phyloP scores from a whole-genome alignment of 2,888 invertebrate species.

The Stenodema calcarata region DNA sequence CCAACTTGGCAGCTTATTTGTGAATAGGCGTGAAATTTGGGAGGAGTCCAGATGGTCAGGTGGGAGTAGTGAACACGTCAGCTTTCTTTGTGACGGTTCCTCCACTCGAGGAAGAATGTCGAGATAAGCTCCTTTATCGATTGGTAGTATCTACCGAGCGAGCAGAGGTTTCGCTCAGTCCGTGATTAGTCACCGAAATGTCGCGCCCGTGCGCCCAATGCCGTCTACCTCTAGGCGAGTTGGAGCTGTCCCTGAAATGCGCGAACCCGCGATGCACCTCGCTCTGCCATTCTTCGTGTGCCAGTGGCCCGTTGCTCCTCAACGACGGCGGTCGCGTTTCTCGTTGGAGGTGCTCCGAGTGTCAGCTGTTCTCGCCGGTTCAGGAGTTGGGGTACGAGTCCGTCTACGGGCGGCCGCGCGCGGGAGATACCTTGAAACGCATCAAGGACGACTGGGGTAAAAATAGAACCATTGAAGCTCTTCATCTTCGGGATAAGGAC shows the following conservation, averaged over 20 bases:
- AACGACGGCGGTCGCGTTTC: slow-evolving; percentile 32
- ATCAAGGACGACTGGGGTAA: not conserved
- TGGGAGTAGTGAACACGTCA: not conserved
- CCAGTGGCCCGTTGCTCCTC: not conserved
- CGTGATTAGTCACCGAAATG: slow-evolving; percentile 25
- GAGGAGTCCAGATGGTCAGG: not conserved
- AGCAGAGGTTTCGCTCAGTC: slow-evolving; percentile 1
- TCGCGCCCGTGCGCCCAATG: slow-evolving; percentile 15
- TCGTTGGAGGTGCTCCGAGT: slow-evolving; percentile 20
- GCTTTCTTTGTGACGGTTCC: slow-evolving; percentile 4
- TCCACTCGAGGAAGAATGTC: slow-evolving; percentile 26
- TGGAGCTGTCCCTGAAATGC: slow-evolving; percentile 18
- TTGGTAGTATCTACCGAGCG: not conserved
- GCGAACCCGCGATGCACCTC: slow-evolving; percentile 37
- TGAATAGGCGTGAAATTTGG: no score
- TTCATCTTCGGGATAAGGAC: not conserved
- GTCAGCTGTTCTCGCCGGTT: not conserved
- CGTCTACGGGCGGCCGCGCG: slow-evolving; percentile 19
- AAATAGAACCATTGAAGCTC: slow-evolving; percentile 9
- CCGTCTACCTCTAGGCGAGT: not conserved
- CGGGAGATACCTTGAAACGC: slow-evolving; percentile 11
- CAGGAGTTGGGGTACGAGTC: not conserved
- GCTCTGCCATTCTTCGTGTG: slow-evolving; percentile 18
- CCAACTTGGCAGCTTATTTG: no score
- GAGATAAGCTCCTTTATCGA: slow-evolving; percentile 46